A percentile compares a stretch with the other conserved stretches of the same genome.
These are phyloP conservation scores for Gymnoscelis rufifasciata DNA, from an alignment of 2,888 invertebrate genomes.

Conservation along the genomic window DNA sequence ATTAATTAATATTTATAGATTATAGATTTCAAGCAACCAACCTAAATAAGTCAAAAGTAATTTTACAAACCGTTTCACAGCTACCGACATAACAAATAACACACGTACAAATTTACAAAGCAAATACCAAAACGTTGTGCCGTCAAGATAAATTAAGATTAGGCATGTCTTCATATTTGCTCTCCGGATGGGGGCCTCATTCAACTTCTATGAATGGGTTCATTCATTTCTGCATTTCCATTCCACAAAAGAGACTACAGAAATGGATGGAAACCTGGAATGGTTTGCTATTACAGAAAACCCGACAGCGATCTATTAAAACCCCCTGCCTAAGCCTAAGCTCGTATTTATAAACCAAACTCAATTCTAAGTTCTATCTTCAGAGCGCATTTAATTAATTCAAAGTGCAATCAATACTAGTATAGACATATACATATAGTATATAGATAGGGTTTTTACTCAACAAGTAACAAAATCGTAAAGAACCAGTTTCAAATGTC, in stretches of 20 bases:
- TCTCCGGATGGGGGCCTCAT: slow-evolving; percentile 41
- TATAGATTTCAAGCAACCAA: background rate
- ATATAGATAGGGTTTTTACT: no score
- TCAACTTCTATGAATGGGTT: slow-evolving; percentile 36
- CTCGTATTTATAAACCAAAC: no score
- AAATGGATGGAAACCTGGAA: background rate
- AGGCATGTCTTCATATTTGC: slow-evolving; percentile 44
- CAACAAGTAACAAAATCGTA: no score
- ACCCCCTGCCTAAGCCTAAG: no score
- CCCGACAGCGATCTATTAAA: no score
- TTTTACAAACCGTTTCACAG: slow-evolving; percentile 1
- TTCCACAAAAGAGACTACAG: slow-evolving; percentile 27
- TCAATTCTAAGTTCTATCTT: no score
- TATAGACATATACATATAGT: no score
- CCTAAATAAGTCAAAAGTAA: slow-evolving; percentile 1
- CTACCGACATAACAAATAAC: slow-evolving; percentile 14
- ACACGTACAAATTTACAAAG: slow-evolving; percentile 26
- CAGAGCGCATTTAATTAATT: no score
- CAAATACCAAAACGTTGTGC: slow-evolving; percentile 39
- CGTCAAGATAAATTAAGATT: slow-evolving; percentile 35
- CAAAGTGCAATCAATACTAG: no score
- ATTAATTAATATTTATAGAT: no score
- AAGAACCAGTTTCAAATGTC: background rate
- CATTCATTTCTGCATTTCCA: slow-evolving; percentile 45
- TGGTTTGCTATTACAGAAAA: no score